Evolutionary conservation across 2,797 vertebrate genomes (phyloP), one percentile per base, ranked within the genome.

Genomic region (Pseudocheirus occidentalis): DNA sequence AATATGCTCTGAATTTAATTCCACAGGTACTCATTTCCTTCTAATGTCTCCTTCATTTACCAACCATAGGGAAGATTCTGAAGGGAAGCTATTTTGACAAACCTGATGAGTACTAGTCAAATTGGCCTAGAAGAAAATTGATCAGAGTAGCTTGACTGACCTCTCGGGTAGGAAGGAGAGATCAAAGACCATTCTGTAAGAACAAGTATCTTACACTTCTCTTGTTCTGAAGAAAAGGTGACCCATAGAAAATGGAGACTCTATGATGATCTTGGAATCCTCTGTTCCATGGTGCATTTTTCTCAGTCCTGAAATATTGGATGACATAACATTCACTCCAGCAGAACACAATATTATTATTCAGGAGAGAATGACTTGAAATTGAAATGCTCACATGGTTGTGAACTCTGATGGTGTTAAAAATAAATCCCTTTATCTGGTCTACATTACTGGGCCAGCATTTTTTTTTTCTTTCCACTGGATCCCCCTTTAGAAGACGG

Each of bases 341-440:
- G 96, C 2, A 93, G 97, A 95, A 93, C 97, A 98, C 96, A 91
- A 94, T 95, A 93, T 96, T 94, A 98, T 98, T 98, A 98, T 98
- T 98, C 98, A 97, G 97, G 94, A 98, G 94, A 0, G 52, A 98
- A 96, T 50, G 97, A 97, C 97, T 98, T 97, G 97, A 98, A 98
- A 98, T 96, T 97, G 98, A 98, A 98, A 98, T 97, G 98, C 97
- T 98, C 97, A 97, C 96, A 91, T 14, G 94, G 97, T 97, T 93
- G 4, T 95, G 98, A 98, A 98, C 98, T 98, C 96, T 1, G 97
- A 97, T 98, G 96, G 97, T 0, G 94, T 98, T 98, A 97, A 98
- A 98, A 98, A 98, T 98, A 98, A 98, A 98, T 98, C 98, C 98
- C 96, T 98, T 98, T 98, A 98, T 98, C 98, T 98, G 89, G 34